Percentiles rank a stretch among this genome's conserved stretches.
These are phyloP conservation scores for Stichodactyla helianthus DNA, from an alignment of 64 coral and sea anemone genomes.

Conservation along the genomic window DNA sequence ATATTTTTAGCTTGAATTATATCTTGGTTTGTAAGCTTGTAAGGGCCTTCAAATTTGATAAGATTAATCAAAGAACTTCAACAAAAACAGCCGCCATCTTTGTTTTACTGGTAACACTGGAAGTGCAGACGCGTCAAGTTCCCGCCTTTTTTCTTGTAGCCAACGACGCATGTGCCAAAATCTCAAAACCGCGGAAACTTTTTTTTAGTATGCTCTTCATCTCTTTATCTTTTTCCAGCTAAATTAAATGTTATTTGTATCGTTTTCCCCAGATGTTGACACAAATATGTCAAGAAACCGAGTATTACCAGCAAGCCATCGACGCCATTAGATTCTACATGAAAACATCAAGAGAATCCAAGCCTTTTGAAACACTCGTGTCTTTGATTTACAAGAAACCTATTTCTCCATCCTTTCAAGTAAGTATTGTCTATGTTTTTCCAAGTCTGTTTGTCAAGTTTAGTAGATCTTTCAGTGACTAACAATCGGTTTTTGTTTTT, in stretches of 20 bases:
- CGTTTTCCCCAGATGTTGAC: constrained; percentile 49
- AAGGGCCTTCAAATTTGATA: no score
- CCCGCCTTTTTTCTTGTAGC: background rate
- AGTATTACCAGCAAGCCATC: constrained; percentile 69
- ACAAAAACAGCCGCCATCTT: background rate
- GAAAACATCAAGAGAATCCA: constrained; percentile 54
- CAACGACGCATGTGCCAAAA: background rate
- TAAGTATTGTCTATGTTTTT: background rate
- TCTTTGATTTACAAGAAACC: constrained; percentile 76
- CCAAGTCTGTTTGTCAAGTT: background rate
- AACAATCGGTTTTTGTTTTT: background rate
- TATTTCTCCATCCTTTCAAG: constrained; percentile 82
- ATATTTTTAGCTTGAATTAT: background rate
- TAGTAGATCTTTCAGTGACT: background rate
- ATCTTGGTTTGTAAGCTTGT: background rate
- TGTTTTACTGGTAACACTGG: background rate
- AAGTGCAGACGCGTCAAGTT: background rate
- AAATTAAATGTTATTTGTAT: background rate
- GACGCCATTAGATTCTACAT: constrained; percentile 78
- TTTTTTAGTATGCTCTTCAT: background rate
- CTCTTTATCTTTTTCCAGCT: background rate
- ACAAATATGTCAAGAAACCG: constrained; percentile 65
- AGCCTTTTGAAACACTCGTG: constrained; percentile 83
- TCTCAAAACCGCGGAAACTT: background rate
- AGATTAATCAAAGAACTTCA: background rate